Base-by-base conservation (phyloP, 2,797 vertebrate species). In the Micrastur ruficollis region DNA sequence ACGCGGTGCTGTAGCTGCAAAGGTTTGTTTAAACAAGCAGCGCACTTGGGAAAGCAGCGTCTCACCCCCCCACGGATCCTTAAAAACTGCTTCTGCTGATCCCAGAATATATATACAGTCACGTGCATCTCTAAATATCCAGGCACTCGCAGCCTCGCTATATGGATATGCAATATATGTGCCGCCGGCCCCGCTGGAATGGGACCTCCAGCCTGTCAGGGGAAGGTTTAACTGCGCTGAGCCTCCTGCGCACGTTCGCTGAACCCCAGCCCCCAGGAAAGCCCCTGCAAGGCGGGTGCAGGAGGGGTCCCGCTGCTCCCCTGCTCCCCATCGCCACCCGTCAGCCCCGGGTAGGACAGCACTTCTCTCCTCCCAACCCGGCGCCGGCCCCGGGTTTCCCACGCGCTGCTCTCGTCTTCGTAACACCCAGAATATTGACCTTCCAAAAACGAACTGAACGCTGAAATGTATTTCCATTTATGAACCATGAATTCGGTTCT, bases 81-180 rank as follows among this genome's bases (percentile, higher is more conserved):
- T 12, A 14, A 21, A 63, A 53, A 32, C 67, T 32, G 61, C 65
- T 81, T 3, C 87, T 76, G 83, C 47, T 3, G 3, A 10, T 62
- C 49, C 72, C 53, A 2, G 38, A 27, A 12, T 7, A 25, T 5
- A 3, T 5, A 25, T 3, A 29, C 20, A 20, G 34, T 6, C 32
- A 18, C 0, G 3, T 6, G 9, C 22, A 5, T 17, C 38, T 29
- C 27, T 14, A 7, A 32, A 9, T 2, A 2, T 11, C 17, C 4
- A 53, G 27, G 42, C 2, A 1, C 47, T 71, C 18, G 1, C 14
- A 19, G 52, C 27, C 82, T 16, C 0, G 0, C 65, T 4, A 0
- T 2, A 8, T 0, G 50, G 50, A 0, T 34, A 2, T 5, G 46
- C 7, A 9, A 21, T 9, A 16, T 3, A 13, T 17, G 14, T 1